Evolutionary conservation across 1,140 invertebrate genomes (phyloP).

Genomic region (Bombus waltoni): DNA sequence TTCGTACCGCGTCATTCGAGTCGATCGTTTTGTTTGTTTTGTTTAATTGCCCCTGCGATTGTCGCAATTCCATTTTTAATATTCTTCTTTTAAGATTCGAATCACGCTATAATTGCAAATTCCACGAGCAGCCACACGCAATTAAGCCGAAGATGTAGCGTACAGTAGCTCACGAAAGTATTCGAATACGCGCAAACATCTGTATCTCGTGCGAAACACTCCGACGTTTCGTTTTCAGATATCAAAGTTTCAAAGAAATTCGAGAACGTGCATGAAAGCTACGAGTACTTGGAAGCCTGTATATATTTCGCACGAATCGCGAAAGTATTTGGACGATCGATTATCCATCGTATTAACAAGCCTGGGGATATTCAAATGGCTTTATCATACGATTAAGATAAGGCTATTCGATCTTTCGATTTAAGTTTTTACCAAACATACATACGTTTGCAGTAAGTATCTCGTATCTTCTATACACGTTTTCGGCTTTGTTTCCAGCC

Average conservation of each 20-base stretch:
- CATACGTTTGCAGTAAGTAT: too few species aligned
- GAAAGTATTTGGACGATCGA: too few species aligned
- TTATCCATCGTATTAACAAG: too few species aligned
- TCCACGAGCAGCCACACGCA: background rate
- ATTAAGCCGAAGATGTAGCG: background rate
- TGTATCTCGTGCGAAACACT: background rate
- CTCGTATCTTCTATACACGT: background rate
- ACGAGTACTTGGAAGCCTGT: too few species aligned
- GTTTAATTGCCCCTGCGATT: background rate
- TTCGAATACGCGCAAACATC: background rate
- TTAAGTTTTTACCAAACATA: too few species aligned
- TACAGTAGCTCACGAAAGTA: background rate
- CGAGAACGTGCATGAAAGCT: too few species aligned
- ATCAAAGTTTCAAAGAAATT: too few species aligned
- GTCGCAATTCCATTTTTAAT: background rate
- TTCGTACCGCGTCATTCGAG: background rate
- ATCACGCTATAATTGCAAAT: background rate
- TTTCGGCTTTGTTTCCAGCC: background rate
- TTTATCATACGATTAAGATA: too few species aligned
- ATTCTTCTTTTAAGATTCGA: background rate
- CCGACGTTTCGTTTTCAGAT: background rate
- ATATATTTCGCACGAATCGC: fast-evolving
- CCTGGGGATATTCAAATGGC: too few species aligned
- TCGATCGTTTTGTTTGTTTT: background rate
- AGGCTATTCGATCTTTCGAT: too few species aligned